Evolutionary conservation across 2,888 invertebrate species (phyloP).

Genomic region (Eupeodes luniger): DNA sequence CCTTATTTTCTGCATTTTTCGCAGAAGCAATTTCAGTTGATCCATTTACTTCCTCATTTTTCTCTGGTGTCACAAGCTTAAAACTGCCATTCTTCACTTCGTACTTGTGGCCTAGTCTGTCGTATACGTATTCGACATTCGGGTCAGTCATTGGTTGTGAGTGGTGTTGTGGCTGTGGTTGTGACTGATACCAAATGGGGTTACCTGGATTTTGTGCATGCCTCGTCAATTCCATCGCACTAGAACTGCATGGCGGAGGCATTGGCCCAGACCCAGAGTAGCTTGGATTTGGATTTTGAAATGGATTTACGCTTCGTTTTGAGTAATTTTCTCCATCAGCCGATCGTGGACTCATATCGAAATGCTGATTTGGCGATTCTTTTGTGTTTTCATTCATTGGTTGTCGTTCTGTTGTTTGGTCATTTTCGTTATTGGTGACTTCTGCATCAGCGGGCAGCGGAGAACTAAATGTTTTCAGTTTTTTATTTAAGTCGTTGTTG

Average conservation of each 20-base stretch:
- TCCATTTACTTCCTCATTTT: conserved; percentile 10
- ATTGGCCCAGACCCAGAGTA: conserved; percentile 51
- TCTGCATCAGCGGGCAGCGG: conserved; percentile 3
- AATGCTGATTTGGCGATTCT: conserved; percentile 43
- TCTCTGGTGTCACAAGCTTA: conserved; percentile 78
- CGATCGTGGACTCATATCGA: conserved; percentile 30
- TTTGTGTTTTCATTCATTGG: conserved; percentile 25
- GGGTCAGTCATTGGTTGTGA: conserved; percentile 57
- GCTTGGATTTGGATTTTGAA: conserved; percentile 56
- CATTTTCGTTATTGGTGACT: conserved; percentile 12
- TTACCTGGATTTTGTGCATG: conserved; percentile 72
- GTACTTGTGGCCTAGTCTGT: conserved; percentile 80
- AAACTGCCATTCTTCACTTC: conserved; percentile 79
- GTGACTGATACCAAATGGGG: conserved; percentile 70
- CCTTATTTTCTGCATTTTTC: conserved; percentile 10
- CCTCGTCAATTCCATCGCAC: conserved; percentile 54
- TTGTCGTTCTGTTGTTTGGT: conserved; percentile 12
- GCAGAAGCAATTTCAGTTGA: conserved; percentile 35
- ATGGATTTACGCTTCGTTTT: conserved; percentile 67
- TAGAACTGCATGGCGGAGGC: conserved; percentile 64
- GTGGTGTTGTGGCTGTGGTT: too few relatives aligned
- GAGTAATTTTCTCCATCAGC: conserved; percentile 33
- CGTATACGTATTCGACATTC: conserved; percentile 77
- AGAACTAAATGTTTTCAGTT: neutral
- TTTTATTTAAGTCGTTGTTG: conserved; percentile 27